These are phyloP conservation scores for Pelodiscus sinensis DNA, from an alignment of 2,113 vertebrate genomes.

Conservation along the genomic window DNA sequence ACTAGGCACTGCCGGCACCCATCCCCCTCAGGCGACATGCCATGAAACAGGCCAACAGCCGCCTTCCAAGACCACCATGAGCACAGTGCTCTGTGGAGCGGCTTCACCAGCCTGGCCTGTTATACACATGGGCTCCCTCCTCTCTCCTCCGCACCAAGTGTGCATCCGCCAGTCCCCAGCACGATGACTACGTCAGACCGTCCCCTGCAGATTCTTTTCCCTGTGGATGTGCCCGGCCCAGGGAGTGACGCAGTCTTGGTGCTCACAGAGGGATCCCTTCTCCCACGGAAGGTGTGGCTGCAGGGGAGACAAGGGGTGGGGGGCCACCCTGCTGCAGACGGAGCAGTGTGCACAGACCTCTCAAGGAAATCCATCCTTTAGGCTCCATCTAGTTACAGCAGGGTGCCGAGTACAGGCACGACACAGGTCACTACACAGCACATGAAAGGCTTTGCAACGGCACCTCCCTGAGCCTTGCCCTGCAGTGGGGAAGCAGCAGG, in stretches of 20 bases:
- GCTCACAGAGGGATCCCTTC: neutral
- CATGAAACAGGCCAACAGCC: rapidly evolving
- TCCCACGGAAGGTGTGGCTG: neutral
- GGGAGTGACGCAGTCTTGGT: neutral
- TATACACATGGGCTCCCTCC: neutral
- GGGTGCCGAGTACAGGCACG: neutral
- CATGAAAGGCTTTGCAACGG: neutral
- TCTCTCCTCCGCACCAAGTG: neutral
- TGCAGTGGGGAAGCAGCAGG: neutral
- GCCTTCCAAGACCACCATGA: neutral
- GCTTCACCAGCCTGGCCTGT: neutral
- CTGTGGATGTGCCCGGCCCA: rapidly evolving
- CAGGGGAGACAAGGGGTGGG: neutral
- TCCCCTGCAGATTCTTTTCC: neutral
- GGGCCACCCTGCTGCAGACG: rapidly evolving
- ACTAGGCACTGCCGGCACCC: neutral
- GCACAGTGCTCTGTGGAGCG: neutral
- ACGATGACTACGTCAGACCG: neutral
- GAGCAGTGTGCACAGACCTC: neutral
- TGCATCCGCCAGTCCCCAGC: neutral
- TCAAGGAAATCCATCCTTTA: neutral
- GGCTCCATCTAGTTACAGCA: neutral
- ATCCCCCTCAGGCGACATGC: neutral
- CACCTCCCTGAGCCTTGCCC: neutral
- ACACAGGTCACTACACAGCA: neutral